Conservation (phyloP, 2,888 invertebrate genomes). For the Chaitophorus viminalis region DNA sequence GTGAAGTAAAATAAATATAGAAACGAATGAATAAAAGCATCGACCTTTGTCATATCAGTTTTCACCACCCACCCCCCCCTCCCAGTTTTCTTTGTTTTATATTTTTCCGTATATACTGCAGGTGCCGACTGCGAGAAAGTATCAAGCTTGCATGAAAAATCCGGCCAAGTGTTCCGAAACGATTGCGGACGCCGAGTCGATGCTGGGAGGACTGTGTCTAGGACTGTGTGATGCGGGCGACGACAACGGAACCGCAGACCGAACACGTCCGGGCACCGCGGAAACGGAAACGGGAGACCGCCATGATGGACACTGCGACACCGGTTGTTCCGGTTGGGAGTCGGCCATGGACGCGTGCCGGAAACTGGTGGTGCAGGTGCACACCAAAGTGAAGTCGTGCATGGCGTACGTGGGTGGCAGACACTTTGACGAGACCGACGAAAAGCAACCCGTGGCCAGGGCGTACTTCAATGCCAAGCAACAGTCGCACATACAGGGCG, state of each 20-base stretch:
- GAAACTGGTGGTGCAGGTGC: neutral
- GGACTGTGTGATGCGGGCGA: neutral
- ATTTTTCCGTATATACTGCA: neutral
- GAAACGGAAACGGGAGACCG: neutral
- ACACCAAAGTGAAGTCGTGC: neutral
- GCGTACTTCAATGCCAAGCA: neutral
- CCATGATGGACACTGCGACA: neutral
- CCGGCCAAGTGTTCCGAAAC: neutral
- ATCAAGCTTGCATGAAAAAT: neutral
- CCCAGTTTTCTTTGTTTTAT: neutral
- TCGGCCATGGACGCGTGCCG: slow-evolving; percentile 13
- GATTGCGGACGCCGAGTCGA: neutral
- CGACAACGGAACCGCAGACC: neutral
- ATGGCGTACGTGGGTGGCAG: neutral
- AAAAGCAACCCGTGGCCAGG: neutral
- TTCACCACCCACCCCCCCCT: too few species aligned
- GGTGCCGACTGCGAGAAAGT: slow-evolving; percentile 27
- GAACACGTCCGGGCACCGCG: neutral
- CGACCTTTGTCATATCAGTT: neutral
- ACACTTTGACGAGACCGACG: neutral
- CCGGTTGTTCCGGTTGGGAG: neutral
- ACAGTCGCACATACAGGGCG: neutral
- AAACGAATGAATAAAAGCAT: too few species aligned
- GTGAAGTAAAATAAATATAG: too few species aligned
- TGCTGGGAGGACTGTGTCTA: neutral